Evolutionary conservation across 1,140 invertebrate species (phyloP).

Genomic region (Bombus huntii): DNA sequence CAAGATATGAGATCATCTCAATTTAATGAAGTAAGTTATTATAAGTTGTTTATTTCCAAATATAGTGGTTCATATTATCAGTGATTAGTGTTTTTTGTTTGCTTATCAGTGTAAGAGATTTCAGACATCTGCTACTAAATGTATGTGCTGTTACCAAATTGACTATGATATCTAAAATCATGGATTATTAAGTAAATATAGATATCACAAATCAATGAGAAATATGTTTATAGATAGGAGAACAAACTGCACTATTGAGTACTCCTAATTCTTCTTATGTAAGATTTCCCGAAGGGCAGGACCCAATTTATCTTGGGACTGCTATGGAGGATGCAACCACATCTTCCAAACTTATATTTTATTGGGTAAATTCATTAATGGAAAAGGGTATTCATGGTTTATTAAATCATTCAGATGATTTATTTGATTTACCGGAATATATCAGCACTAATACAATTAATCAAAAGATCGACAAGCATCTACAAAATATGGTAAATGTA

Average conservation of each 20-base stretch:
- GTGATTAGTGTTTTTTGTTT: conserved; percentile 15
- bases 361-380: conserved; percentile 94
- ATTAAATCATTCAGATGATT: conserved; percentile 89
- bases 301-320: conserved; percentile 88
- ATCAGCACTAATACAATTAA: conserved; percentile 86
- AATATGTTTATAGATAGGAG: conserved; percentile 77
- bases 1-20: conserved; percentile 68
- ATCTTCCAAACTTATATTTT: conserved; percentile 90
- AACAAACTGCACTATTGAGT: conserved; percentile 78
- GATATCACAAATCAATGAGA: conserved; percentile 49
- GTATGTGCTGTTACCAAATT: conserved; percentile 29
- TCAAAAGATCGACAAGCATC: conserved; percentile 83
- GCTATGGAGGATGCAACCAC: conserved; percentile 90
- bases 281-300: conserved; percentile 86
- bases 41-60: conserved; percentile 50
- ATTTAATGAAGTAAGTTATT: conserved; percentile 82
- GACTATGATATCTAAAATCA: conserved; percentile 42
- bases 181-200: conserved; percentile 59
- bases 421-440: conserved; percentile 92
- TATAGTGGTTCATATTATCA: conserved; percentile 24
- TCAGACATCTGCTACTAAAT: conserved; percentile 14
- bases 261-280: conserved; percentile 82
- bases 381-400: conserved; percentile 90
- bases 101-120: conserved; percentile 38
- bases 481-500: conserved; percentile 67